These are phyloP conservation scores for Frankliniella intonsa DNA, from an alignment of 2,888 invertebrate genomes.

Conservation along the genomic window DNA sequence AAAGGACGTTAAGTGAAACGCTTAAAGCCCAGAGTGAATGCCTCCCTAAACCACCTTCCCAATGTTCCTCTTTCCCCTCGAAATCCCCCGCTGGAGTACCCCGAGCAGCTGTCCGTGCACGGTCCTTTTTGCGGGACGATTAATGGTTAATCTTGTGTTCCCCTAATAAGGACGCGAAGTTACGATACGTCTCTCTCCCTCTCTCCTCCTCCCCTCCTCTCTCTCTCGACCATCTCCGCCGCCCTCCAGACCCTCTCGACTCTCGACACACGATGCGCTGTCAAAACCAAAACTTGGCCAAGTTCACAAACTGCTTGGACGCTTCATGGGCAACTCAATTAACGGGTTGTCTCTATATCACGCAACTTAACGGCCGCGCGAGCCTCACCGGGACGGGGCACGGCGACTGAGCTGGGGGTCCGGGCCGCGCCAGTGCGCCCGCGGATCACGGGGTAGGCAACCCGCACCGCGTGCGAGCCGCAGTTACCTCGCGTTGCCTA, in stretches of 20 bases:
- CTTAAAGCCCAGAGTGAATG: background rate
- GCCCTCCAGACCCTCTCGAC: background rate
- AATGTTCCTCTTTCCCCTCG: background rate
- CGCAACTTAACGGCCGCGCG: background rate
- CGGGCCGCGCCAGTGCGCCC: too few relatives aligned
- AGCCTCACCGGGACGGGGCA: too few relatives aligned
- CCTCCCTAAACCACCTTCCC: background rate
- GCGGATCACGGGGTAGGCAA: too few relatives aligned
- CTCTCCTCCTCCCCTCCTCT: background rate
- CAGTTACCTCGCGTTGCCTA: too few relatives aligned
- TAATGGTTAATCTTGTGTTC: conserved; percentile 25
- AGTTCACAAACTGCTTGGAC: conserved; percentile 13
- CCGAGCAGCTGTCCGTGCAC: background rate
- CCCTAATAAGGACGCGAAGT: conserved; percentile 9
- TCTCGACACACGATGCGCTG: background rate
- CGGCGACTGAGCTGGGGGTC: too few relatives aligned
- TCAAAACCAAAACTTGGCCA: conserved; percentile 20
- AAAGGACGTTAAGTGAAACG: background rate
- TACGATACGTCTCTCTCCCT: background rate
- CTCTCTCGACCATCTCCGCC: background rate
- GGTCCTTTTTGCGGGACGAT: conserved; percentile 11
- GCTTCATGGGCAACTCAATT: conserved; percentile 17
- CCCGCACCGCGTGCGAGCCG: too few relatives aligned
- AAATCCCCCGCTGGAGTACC: too few relatives aligned
- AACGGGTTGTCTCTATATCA: conserved; percentile 12